These are phyloP conservation scores for Cryptotermes secundus DNA, from an alignment of 1,140 invertebrate species.

Conservation along the genomic window DNA sequence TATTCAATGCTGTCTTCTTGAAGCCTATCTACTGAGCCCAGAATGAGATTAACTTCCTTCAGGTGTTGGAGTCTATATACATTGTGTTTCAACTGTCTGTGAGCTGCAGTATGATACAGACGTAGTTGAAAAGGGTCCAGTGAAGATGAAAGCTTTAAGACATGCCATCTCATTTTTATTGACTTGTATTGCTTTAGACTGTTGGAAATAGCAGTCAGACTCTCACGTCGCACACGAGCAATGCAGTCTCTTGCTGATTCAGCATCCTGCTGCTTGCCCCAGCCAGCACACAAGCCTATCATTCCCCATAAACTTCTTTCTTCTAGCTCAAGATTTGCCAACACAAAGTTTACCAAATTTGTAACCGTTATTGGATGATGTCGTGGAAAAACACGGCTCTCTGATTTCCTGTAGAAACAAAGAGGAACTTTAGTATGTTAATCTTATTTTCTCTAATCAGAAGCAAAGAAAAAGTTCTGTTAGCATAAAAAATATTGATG, in stretches of 20 bases:
- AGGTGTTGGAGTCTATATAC: conserved; percentile 46
- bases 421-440: conserved; percentile 9
- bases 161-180: not conserved
- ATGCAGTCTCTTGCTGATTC: conserved; percentile 46
- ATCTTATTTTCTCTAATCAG: no score
- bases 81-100: conserved; percentile 41
- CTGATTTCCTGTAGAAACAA: conserved; percentile 62
- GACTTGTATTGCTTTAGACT: conserved; percentile 41
- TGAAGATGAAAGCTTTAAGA: conserved; percentile 34
- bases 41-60: conserved; percentile 46
- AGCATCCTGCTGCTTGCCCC: conserved; percentile 40
- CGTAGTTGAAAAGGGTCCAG: conserved; percentile 36
- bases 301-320: conserved; percentile 48
- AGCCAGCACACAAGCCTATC: conserved; percentile 46
- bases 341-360: conserved; percentile 70
- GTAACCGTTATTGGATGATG: conserved; percentile 60
- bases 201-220: conserved; percentile 47
- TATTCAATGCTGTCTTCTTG: conserved; percentile 40
- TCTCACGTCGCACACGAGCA: conserved; percentile 44
- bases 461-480: no score
- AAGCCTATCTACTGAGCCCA: conserved; percentile 45
- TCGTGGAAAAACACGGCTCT: conserved; percentile 69
- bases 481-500: no score
- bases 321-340: conserved; percentile 59
- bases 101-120: conserved; percentile 35